Evolutionary conservation across 2,888 invertebrate genomes (phyloP).

Genomic region (Ptychoptera albimana): DNA sequence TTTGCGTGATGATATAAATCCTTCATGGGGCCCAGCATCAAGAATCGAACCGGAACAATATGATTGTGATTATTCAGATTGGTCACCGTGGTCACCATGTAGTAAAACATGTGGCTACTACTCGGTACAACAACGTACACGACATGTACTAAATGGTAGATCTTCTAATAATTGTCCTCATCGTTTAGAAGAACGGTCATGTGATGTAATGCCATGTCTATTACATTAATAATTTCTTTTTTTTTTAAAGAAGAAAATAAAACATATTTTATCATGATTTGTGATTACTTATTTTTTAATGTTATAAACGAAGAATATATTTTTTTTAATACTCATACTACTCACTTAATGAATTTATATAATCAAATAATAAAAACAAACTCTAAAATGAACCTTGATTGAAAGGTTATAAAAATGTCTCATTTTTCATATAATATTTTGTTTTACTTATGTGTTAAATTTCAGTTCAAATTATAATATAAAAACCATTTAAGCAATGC

Average conservation of each 20-base stretch:
- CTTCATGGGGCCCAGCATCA: constrained; percentile 5
- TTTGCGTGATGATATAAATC: constrained; percentile 1
- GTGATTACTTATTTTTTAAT: too few relatives aligned
- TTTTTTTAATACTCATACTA: too few relatives aligned
- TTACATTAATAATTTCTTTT: constrained; percentile 6
- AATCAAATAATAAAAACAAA: too few relatives aligned
- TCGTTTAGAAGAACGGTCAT: constrained; percentile 25
- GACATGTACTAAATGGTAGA: constrained; percentile 27
- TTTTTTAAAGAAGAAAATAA: not conserved
- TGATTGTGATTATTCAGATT: constrained; percentile 44
- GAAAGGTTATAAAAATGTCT: too few relatives aligned
- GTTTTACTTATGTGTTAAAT: too few relatives aligned
- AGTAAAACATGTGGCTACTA: constrained; percentile 44
- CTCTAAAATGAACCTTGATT: too few relatives aligned
- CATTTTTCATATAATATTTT: too few relatives aligned
- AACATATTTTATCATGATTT: not conserved
- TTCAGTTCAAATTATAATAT: too few relatives aligned
- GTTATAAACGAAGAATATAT: too few relatives aligned
- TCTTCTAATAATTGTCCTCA: constrained; percentile 25
- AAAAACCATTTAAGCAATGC: too few relatives aligned
- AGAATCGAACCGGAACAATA: not conserved
- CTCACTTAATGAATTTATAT: too few relatives aligned
- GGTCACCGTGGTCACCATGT: constrained; percentile 57
- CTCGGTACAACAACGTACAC: constrained; percentile 36
- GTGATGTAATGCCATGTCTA: constrained; percentile 24